These are phyloP conservation scores for Linyphia triangularis DNA, from an alignment of 2,888 invertebrate genomes.

Conservation along the genomic window DNA sequence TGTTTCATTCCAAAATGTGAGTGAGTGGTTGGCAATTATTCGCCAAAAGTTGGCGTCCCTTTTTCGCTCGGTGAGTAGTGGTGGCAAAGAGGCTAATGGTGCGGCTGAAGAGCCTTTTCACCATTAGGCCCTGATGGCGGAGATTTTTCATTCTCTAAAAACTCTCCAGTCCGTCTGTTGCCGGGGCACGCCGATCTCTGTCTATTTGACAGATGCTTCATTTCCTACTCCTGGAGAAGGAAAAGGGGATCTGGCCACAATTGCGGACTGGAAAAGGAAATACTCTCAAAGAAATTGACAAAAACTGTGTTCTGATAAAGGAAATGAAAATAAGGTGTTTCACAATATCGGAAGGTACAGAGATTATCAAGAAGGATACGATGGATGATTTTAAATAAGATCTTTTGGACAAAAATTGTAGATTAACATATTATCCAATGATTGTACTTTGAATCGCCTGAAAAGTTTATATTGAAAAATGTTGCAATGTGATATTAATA, in stretches of 20 bases:
- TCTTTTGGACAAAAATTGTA: too few relatives aligned
- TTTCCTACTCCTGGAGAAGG: slow-evolving; percentile 44
- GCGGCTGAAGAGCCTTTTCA: slow-evolving; percentile 73
- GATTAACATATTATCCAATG: too few relatives aligned
- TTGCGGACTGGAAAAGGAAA: slow-evolving; percentile 4
- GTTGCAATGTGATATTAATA: too few relatives aligned
- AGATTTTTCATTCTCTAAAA: slow-evolving; percentile 73
- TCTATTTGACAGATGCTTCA: slow-evolving; percentile 73
- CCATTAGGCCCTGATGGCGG: slow-evolving; percentile 64
- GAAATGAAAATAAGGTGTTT: too few relatives aligned
- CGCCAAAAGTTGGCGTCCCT: slow-evolving; percentile 62
- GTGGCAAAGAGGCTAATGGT: slow-evolving; percentile 67
- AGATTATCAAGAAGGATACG: too few relatives aligned
- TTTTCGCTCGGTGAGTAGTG: neutral
- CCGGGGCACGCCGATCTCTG: slow-evolving; percentile 67
- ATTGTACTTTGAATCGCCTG: too few relatives aligned
- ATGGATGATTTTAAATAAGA: too few relatives aligned
- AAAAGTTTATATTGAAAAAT: too few relatives aligned
- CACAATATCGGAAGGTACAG: too few relatives aligned
- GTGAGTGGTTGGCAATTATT: slow-evolving; percentile 43
- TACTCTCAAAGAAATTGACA: too few relatives aligned
- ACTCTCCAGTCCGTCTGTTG: slow-evolving; percentile 71
- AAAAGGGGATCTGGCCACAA: neutral
- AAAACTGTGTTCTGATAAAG: too few relatives aligned
- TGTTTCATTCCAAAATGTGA: too few relatives aligned